Evolutionary conservation across 2,888 invertebrate genomes (phyloP).

Genomic region (Phasia obesa): DNA sequence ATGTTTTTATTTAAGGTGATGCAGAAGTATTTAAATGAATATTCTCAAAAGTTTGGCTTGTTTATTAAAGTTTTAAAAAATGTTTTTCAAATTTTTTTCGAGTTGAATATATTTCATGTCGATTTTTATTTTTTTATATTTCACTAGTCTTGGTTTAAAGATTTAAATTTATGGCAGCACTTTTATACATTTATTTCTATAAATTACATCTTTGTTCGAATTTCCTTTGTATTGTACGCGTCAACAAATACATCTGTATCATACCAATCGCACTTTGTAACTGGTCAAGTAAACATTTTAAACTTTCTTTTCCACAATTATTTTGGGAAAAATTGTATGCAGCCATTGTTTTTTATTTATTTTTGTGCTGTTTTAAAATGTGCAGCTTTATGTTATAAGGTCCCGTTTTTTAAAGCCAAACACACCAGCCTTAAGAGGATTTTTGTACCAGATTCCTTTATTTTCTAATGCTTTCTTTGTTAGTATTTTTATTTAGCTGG

Average conservation of each 20-base stretch:
- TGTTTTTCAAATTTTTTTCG: too few species aligned
- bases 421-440: conserved; percentile 16
- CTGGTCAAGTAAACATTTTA: conserved; percentile 52
- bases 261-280: conserved; percentile 62
- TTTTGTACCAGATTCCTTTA: conserved; percentile 6
- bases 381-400: conserved; percentile 9
- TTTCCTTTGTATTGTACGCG: background rate
- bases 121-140: too few species aligned
- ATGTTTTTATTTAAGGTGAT: too few species aligned
- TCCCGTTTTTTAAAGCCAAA: conserved; percentile 32
- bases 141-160: background rate
- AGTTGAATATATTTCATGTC: too few species aligned
- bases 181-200: conserved; percentile 2
- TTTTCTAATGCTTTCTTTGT: conserved; percentile 28
- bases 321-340: background rate
- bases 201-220: conserved; percentile 27
- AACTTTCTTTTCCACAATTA: conserved; percentile 13
- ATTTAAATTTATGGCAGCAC: background rate
- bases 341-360: background rate
- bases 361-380: background rate
- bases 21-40: too few species aligned
- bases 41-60: too few species aligned
- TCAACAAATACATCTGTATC: conserved; percentile 54
- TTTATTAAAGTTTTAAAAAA: too few species aligned
- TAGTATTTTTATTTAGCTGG: conserved; percentile 45